A percentile compares a stretch with the other conserved stretches of the same genome.
Evolutionary conservation across 2,888 invertebrate genomes (phyloP).

Genomic region (Ommatoiulus sabulosus): DNA sequence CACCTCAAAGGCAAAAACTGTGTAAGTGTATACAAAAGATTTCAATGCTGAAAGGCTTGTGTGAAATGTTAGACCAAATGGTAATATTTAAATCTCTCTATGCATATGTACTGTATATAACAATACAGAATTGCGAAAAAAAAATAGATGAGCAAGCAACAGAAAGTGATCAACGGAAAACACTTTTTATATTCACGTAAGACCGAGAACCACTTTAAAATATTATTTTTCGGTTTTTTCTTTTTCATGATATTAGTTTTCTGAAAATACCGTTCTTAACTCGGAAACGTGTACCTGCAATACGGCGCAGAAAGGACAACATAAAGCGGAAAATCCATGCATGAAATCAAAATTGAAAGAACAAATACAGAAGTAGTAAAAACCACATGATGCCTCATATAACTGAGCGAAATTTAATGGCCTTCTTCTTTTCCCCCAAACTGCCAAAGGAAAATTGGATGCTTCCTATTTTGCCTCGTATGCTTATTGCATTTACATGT

Average conservation of each 20-base stretch:
- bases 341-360: slow-evolving; percentile 28
- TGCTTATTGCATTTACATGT: slow-evolving; percentile 28
- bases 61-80: too few relatives aligned
- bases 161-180: background rate
- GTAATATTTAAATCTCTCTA: too few relatives aligned
- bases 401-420: slow-evolving; percentile 34
- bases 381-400: slow-evolving; percentile 21
- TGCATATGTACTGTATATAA: too few relatives aligned
- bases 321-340: background rate
- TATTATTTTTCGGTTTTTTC: background rate
- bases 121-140: background rate
- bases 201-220: background rate
- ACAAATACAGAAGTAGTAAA: slow-evolving; percentile 22
- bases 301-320: background rate
- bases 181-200: background rate
- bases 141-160: background rate
- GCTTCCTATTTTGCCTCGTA: slow-evolving; percentile 14
- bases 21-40: too few relatives aligned
- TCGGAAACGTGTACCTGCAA: background rate
- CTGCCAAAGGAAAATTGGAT: slow-evolving; percentile 14
- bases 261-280: background rate
- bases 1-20: too few relatives aligned
- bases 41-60: too few relatives aligned
- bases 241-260: background rate
- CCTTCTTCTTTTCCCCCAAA: slow-evolving; percentile 4